A percentile compares a stretch with the other conserved stretches of the same genome.
These are phyloP conservation scores for Drepanosiphum platanoidis DNA, from an alignment of 2,888 invertebrate species.

Conservation along the genomic window DNA sequence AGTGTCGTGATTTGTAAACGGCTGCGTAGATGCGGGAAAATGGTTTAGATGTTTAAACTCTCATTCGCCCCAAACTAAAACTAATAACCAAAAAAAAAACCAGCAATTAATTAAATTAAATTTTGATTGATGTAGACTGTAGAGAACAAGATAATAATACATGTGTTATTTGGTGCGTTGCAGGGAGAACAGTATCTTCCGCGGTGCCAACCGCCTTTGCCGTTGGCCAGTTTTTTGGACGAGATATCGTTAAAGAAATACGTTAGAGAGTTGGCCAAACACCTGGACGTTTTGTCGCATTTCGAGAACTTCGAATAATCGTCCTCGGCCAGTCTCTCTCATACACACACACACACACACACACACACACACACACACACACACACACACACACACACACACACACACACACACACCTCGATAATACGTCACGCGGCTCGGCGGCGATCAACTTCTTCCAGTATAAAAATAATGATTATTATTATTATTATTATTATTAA, in stretches of 20 bases:
- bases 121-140: too few relatives aligned
- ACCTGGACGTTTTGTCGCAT: slow-evolving; percentile 83
- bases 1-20: too few relatives aligned
- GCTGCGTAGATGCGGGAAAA: too few relatives aligned
- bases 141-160: too few relatives aligned
- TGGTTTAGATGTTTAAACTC: too few relatives aligned
- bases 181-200: slow-evolving; percentile 87
- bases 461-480: slow-evolving; percentile 43
- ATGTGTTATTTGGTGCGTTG: not conserved
- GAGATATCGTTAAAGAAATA: slow-evolving; percentile 82
- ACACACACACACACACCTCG: too few relatives aligned
- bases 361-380: too few relatives aligned
- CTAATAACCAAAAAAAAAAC: too few relatives aligned
- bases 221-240: slow-evolving; percentile 87
- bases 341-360: not conserved
- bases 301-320: slow-evolving; percentile 67
- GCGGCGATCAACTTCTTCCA: slow-evolving; percentile 53
- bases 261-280: slow-evolving; percentile 83
- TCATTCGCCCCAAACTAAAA: too few relatives aligned
- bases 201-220: slow-evolving; percentile 84
- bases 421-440: not conserved
- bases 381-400: too few relatives aligned
- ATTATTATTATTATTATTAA: slow-evolving; percentile 42
- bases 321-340: not conserved
- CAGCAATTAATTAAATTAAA: too few relatives aligned